A percentile compares a stretch with the other conserved stretches of the same genome.
These are phyloP conservation scores for Lasiurus cinereus DNA, from an alignment of 2,113 vertebrate genomes.

Conservation along the genomic window DNA sequence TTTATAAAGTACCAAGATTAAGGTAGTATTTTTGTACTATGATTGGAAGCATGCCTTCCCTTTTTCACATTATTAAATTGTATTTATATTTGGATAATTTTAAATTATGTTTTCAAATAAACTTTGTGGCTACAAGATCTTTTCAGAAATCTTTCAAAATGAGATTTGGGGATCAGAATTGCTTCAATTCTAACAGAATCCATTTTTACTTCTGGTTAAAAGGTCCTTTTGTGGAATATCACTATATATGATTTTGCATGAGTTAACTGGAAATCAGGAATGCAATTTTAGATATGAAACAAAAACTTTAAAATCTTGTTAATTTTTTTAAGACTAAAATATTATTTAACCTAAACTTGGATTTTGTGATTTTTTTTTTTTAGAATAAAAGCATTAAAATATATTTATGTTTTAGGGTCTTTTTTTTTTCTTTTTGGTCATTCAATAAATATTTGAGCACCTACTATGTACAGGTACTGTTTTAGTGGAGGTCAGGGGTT, in stretches of 20 bases:
- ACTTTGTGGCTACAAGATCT: conserved; percentile 88
- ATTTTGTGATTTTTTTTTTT: conserved; percentile 69
- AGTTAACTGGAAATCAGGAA: conserved; percentile 67
- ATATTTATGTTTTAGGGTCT: conserved; percentile 67
- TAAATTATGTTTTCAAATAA: conserved; percentile 91
- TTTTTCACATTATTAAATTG: conserved; percentile 88
- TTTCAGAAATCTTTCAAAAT: conserved; percentile 78
- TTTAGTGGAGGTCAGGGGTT: background rate
- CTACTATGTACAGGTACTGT: background rate
- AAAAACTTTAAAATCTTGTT: conserved; percentile 69
- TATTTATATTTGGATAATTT: conserved; percentile 90
- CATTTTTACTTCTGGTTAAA: conserved; percentile 66
- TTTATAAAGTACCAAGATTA: conserved; percentile 85
- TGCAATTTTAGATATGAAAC: conserved; percentile 67
- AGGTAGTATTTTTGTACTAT: conserved; percentile 89
- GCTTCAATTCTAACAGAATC: conserved; percentile 64
- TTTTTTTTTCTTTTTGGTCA: background rate
- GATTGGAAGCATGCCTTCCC: conserved; percentile 90
- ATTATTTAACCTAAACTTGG: conserved; percentile 72
- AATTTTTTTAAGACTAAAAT: conserved; percentile 76
- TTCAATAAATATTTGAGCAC: conserved; percentile 5
- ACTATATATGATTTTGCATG: conserved; percentile 61
- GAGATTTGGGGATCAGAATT: conserved; percentile 58
- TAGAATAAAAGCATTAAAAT: conserved; percentile 79
- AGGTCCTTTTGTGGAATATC: conserved; percentile 34